Evolutionary conservation across 2,888 invertebrate species (phyloP).

Genomic region (Drosophila mimetica): DNA sequence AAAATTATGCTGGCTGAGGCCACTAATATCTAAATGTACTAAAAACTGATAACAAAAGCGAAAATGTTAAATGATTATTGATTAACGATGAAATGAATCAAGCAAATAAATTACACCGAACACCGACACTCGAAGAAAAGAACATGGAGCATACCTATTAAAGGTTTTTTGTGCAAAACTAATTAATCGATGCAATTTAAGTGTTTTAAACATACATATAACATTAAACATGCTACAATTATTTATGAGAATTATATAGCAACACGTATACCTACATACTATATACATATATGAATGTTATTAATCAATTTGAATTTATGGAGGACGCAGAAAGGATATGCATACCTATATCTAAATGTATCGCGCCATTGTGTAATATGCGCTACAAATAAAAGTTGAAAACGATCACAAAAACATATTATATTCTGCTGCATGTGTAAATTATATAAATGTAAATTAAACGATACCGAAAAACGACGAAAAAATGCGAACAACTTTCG

Average conservation of each 20-base stretch:
- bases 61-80: conserved; percentile 18
- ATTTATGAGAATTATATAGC: conserved; percentile 35
- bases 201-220: conserved; percentile 47
- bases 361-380: conserved; percentile 74
- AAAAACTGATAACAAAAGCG: conserved; percentile 41
- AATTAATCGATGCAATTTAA: conserved; percentile 52
- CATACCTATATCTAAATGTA: conserved; percentile 56
- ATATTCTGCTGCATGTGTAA: conserved; percentile 59
- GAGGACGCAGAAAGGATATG: conserved; percentile 34
- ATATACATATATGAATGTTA: conserved; percentile 41
- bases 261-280: conserved; percentile 32
- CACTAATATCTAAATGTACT: conserved; percentile 61
- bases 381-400: conserved; percentile 56
- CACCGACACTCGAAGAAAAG: conserved; percentile 48
- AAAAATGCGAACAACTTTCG: conserved; percentile 49
- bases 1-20: conserved; percentile 81
- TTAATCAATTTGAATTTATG: conserved; percentile 29
- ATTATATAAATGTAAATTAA: conserved; percentile 65
- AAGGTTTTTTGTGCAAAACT: conserved; percentile 77
- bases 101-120: conserved; percentile 29
- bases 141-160: conserved; percentile 72
- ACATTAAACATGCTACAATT: conserved; percentile 32
- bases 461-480: conserved; percentile 3
- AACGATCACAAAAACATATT: conserved; percentile 33
- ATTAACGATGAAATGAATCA: conserved; percentile 5